Evolutionary conservation across 1,140 invertebrate genomes (phyloP).

Genomic region (Drosophila dunni): DNA sequence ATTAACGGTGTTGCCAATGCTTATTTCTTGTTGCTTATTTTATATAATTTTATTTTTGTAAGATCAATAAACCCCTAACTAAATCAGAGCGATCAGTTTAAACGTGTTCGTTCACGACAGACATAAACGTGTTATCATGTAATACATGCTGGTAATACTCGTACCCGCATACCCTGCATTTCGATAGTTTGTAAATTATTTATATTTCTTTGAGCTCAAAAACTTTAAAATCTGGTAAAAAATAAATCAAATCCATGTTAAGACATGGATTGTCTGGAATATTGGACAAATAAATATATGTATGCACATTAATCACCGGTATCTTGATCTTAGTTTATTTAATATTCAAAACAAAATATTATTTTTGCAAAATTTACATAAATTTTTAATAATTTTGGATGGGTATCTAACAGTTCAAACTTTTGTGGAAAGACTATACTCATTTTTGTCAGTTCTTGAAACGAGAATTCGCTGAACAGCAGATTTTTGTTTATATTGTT

Average conservation of each 20-base stretch:
- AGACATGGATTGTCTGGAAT: too few species aligned
- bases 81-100: slow-evolving; percentile 6
- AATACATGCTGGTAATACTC: neutral
- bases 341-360: too few species aligned
- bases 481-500: neutral
- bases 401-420: neutral
- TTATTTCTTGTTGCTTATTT: neutral
- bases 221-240: too few species aligned
- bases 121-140: neutral
- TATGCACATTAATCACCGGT: too few species aligned
- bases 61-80: slow-evolving; percentile 30
- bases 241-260: too few species aligned
- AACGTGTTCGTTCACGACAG: neutral
- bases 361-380: too few species aligned
- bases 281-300: too few species aligned
- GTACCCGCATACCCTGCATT: slow-evolving; percentile 2
- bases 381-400: too few species aligned
- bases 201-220: neutral
- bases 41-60: neutral
- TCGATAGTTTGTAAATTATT: neutral
- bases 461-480: slow-evolving; percentile 8
- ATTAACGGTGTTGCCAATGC: slow-evolving; percentile 20
- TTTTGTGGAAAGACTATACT: neutral
- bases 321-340: too few species aligned
- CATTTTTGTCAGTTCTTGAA: neutral